Evolutionary conservation across 2,888 invertebrate species (phyloP).

Genomic region (Polietes domitor): DNA sequence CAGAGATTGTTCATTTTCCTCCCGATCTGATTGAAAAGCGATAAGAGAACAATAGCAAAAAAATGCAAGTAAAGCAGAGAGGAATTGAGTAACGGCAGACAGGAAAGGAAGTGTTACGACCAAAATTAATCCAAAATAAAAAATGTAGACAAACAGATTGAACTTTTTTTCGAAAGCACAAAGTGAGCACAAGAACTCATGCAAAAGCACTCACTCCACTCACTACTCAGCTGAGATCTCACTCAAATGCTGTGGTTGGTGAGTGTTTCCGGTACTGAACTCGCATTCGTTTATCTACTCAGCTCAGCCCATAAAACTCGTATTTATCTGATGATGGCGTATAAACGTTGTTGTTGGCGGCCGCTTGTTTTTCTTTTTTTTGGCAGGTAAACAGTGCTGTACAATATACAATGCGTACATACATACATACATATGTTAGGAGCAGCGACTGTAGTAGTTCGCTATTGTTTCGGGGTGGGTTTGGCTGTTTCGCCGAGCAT

Average conservation of each 20-base stretch:
- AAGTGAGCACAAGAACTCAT: not conserved
- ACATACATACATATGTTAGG: slow-evolving; percentile 33
- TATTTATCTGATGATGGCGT: slow-evolving; percentile 67
- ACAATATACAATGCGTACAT: not conserved
- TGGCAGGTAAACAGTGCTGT: slow-evolving; percentile 58
- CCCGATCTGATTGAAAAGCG: not conserved
- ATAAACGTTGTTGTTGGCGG: slow-evolving; percentile 14
- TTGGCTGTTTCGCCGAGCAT: slow-evolving; percentile 6
- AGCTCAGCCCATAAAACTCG: slow-evolving; percentile 48
- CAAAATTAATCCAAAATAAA: not conserved
- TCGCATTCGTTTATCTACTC: slow-evolving; percentile 9
- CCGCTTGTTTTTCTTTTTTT: slow-evolving; percentile 39
- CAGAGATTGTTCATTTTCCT: not conserved
- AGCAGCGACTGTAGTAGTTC: not conserved
- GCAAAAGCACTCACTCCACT: not conserved
- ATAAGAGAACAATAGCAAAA: not conserved
- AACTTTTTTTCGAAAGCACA: not conserved
- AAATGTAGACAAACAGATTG: not conserved
- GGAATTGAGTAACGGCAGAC: not conserved
- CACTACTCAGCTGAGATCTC: not conserved
- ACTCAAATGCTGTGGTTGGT: slow-evolving; percentile 4
- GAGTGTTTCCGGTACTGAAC: not conserved
- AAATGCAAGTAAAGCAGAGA: too few relatives aligned
- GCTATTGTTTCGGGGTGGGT: slow-evolving; percentile 18
- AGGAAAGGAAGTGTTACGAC: not conserved